Percentiles rank a stretch among this genome's conserved stretches.
Evolutionary conservation across 2,888 invertebrate species (phyloP).

Genomic region (Trypoxylon attenuatum): DNA sequence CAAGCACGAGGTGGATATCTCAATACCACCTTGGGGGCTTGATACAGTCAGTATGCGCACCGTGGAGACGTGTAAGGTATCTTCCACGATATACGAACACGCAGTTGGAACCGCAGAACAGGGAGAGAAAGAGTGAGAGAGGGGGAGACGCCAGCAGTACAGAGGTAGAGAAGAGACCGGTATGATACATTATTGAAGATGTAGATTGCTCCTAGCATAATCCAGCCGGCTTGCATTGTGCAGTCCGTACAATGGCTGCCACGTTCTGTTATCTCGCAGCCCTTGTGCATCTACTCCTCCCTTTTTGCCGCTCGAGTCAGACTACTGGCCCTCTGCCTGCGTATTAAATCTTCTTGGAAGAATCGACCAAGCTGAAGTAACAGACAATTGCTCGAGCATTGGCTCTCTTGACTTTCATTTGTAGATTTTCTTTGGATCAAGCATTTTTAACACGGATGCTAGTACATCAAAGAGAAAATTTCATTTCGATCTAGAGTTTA

Average conservation of each 20-base stretch:
- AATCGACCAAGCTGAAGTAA: conserved; percentile 33
- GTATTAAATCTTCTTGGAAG: conserved; percentile 29
- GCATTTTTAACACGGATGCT: too few relatives aligned
- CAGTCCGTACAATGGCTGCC: conserved; percentile 62
- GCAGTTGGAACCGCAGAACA: neutral
- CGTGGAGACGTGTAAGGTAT: neutral
- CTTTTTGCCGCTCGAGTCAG: neutral
- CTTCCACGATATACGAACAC: neutral
- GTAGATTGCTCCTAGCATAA: conserved; percentile 66
- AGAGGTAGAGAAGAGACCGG: conserved; percentile 42
- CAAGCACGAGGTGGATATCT: too few relatives aligned
- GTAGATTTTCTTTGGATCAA: too few relatives aligned
- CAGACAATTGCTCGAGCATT: conserved; percentile 43
- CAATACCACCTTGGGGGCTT: conserved; percentile 51
- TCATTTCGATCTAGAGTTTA: too few relatives aligned
- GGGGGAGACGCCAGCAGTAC: conserved; percentile 29
- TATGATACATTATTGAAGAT: conserved; percentile 69
- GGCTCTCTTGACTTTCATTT: neutral
- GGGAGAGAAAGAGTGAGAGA: neutral
- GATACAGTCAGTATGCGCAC: conserved; percentile 44
- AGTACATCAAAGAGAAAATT: too few relatives aligned
- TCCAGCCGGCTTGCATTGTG: conserved; percentile 68
- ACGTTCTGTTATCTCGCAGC: conserved; percentile 50
- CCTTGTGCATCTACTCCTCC: conserved; percentile 19
- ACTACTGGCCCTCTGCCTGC: conserved; percentile 22